A percentile compares a stretch with the other conserved stretches of the same genome.
Conservation (phyloP, 2,113 vertebrate species). For the Nothoprocta perdicaria region DNA sequence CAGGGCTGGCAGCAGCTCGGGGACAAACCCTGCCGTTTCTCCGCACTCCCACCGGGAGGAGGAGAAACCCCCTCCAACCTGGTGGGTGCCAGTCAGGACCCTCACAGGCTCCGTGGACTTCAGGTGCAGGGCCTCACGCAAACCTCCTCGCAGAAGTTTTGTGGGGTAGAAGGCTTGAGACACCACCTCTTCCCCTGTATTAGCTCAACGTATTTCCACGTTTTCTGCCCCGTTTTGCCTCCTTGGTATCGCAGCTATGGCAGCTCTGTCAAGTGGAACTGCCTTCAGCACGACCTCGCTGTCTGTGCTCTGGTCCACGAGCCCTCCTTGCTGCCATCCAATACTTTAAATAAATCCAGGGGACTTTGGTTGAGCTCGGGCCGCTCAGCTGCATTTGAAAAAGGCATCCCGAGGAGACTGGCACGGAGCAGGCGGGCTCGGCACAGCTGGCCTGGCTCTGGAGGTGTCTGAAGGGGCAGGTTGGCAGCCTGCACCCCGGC, state of each 20-base stretch:
- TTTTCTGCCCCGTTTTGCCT: neutral
- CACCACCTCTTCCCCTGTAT: fast-evolving
- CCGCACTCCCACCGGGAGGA: neutral
- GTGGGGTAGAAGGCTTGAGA: neutral
- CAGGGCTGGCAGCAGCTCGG: neutral
- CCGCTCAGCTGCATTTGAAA: neutral
- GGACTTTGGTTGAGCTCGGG: conserved; percentile 14
- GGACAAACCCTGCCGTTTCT: neutral
- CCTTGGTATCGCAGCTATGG: neutral
- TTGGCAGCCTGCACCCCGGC: fast-evolving
- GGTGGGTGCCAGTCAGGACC: fast-evolving
- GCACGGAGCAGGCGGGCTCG: fast-evolving
- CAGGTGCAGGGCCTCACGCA: fast-evolving
- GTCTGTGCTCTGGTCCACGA: neutral
- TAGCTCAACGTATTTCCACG: neutral
- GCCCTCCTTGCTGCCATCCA: conserved; percentile 42
- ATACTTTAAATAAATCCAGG: conserved; percentile 47
- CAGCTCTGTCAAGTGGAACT: conserved; percentile 30
- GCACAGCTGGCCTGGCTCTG: neutral
- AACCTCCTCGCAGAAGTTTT: neutral
- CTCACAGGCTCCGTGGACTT: neutral
- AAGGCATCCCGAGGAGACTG: fast-evolving
- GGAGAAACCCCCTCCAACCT: neutral
- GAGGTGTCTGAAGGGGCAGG: neutral
- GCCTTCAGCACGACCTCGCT: neutral